Evolutionary conservation across 2,888 invertebrate genomes (phyloP).

Genomic region (Xanthostigma xanthostigma): DNA sequence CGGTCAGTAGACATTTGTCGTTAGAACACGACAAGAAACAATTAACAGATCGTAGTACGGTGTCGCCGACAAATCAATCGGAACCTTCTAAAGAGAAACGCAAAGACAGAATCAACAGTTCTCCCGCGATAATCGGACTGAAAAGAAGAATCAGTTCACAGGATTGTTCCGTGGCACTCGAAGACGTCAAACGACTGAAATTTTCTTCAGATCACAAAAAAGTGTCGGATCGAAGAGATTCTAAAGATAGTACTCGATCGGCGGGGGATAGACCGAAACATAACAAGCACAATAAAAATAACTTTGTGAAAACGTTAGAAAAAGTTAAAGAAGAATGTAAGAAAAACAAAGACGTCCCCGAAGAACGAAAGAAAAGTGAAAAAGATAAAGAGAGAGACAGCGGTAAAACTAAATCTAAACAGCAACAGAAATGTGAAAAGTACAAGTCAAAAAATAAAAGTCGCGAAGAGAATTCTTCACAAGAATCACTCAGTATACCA

Average conservation of each 20-base stretch:
- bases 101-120: conserved; percentile 45
- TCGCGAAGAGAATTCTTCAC: conserved; percentile 5
- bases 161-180: conserved; percentile 42
- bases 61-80: conserved; percentile 15
- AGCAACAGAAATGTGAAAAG: conserved; percentile 17
- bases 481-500: conserved; percentile 18
- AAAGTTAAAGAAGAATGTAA: conserved; percentile 7
- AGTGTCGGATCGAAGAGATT: conserved; percentile 46
- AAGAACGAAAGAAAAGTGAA: conserved; percentile 22
- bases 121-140: conserved; percentile 46
- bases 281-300: conserved; percentile 42
- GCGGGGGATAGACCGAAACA: conserved; percentile 28
- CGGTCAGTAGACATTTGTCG: conserved; percentile 29
- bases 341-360: conserved; percentile 16
- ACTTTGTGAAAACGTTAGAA: conserved; percentile 40
- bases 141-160: conserved; percentile 70
- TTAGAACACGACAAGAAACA: conserved; percentile 31
- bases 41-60: conserved; percentile 17
- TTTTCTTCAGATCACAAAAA: conserved; percentile 36
- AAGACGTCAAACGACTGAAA: conserved; percentile 48
- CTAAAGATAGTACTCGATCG: conserved; percentile 42
- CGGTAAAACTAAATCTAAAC: conserved; percentile 23
- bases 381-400: conserved; percentile 21
- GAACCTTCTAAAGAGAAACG: conserved; percentile 25
- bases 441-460: neutral